phyloP scores from a whole-genome alignment of 2,113 vertebrate species.

The Eonycteris spelaea region DNA sequence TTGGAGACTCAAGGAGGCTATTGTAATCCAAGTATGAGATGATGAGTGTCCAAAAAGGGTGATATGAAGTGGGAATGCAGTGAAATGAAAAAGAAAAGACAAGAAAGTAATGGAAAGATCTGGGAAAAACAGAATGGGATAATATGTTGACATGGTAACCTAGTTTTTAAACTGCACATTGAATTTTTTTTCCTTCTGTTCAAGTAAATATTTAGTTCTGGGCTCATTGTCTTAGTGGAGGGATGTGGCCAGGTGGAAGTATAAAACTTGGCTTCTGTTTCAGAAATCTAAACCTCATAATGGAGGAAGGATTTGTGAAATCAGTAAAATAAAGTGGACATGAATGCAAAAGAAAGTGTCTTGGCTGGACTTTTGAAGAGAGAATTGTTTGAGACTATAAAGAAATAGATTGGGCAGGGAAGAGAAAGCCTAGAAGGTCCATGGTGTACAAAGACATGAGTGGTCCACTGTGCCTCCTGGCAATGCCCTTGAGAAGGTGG shows the following conservation, averaged over 20 bases:
- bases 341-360: neutral
- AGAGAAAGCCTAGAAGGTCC: neutral
- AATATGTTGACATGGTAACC: neutral
- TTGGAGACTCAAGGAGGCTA: neutral
- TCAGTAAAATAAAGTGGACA: neutral
- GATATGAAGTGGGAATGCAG: neutral
- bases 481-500: neutral
- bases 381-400: neutral
- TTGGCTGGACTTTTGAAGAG: slow-evolving; percentile 11
- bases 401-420: neutral
- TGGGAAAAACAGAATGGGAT: neutral
- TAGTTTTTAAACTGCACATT: neutral
- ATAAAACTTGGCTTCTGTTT: slow-evolving; percentile 24
- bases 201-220: neutral
- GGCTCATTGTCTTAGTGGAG: neutral
- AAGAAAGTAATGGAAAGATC: neutral
- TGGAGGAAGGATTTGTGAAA: neutral
- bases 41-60: neutral
- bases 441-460: neutral
- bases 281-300: slow-evolving; percentile 2
- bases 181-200: neutral
- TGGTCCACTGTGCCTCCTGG: neutral
- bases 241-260: neutral
- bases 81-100: neutral
- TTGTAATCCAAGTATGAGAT: neutral